Conservation (phyloP, 2,797 vertebrate species). For the Enteromius argenteus region DNA sequence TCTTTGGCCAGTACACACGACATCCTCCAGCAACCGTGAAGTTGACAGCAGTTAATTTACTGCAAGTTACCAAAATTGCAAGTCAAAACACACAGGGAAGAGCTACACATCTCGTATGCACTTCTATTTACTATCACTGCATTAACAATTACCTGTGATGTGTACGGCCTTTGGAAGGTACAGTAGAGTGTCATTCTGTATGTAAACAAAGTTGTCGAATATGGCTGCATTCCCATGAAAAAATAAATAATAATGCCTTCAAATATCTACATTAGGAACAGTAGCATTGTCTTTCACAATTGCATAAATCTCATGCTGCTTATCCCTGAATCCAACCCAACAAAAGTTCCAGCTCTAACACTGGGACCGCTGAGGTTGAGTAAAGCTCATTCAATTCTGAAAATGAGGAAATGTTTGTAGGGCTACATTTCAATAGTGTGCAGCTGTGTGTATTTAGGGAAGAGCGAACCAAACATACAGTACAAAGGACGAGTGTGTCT, state of each 20-base stretch:
- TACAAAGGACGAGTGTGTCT: neutral
- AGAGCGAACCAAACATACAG: neutral
- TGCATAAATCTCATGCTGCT: conserved; percentile 79
- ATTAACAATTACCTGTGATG: neutral
- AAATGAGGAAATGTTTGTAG: conserved; percentile 24
- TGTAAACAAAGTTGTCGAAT: conserved; percentile 61
- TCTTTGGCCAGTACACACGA: conserved; percentile 28
- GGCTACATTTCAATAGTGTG: conserved; percentile 21
- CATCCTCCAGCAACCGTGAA: conserved; percentile 1
- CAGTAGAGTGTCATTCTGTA: conserved; percentile 53
- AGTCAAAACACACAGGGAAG: neutral
- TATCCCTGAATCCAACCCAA: conserved; percentile 77
- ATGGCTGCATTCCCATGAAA: conserved; percentile 59
- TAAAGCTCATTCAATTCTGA: conserved; percentile 48
- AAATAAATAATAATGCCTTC: conserved; percentile 57
- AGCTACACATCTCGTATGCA: neutral
- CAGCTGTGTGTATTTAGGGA: neutral
- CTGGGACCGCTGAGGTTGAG: conserved; percentile 45
- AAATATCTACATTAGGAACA: conserved; percentile 58
- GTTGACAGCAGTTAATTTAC: neutral
- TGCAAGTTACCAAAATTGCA: neutral
- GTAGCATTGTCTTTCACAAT: conserved; percentile 68
- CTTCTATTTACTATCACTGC: neutral
- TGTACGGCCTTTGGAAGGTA: conserved; percentile 48
- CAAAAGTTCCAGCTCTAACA: neutral